Evolutionary conservation across 2,797 vertebrate genomes (phyloP).

Genomic region (Peromyscus aztecus): DNA sequence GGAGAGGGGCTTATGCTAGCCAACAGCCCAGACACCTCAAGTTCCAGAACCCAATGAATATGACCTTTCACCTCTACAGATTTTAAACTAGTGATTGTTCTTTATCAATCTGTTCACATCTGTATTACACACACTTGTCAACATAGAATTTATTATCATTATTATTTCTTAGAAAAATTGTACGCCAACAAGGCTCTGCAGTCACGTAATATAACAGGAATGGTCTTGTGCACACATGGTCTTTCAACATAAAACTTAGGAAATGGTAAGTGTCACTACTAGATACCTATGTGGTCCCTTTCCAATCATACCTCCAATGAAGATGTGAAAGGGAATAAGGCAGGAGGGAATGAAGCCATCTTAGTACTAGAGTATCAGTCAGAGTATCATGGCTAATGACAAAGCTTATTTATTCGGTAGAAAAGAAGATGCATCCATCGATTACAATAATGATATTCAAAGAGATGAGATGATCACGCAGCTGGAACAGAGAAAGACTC

Average conservation of each 20-base stretch:
- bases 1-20: background rate
- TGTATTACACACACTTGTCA: background rate
- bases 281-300: background rate
- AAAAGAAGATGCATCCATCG: background rate
- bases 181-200: background rate
- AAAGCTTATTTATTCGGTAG: background rate
- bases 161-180: background rate
- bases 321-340: background rate
- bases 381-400: background rate
- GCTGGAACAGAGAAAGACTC: background rate
- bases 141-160: background rate
- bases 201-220: background rate
- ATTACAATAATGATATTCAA: background rate
- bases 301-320: background rate
- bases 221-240: background rate
- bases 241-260: background rate
- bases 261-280: background rate
- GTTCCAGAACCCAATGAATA: background rate
- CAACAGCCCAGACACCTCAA: background rate
- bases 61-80: background rate
- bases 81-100: background rate
- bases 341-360: background rate
- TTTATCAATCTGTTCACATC: background rate
- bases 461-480: background rate
- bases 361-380: background rate